phyloP scores from a whole-genome alignment of 2,888 invertebrate genomes.

The Eustalomyia histrio region DNA sequence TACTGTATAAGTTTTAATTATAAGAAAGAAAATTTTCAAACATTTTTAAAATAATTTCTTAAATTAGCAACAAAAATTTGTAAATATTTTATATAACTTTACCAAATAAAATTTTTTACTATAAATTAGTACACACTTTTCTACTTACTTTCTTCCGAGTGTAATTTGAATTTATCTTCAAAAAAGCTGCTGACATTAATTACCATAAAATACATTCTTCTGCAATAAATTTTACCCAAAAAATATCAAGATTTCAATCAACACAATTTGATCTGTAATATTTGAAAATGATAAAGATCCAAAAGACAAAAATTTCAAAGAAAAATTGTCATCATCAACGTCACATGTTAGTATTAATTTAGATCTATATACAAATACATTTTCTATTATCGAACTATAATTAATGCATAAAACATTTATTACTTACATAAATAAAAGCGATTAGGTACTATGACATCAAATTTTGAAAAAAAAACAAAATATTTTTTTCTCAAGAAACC shows the following conservation, averaged over 20 bases:
- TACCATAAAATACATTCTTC: conserved; percentile 24
- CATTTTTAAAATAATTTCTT: too few species aligned
- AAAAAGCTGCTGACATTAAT: conserved; percentile 52
- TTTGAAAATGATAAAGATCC: conserved; percentile 36
- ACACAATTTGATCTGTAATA: conserved; percentile 18
- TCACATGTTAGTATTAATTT: too few species aligned
- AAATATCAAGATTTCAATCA: conserved; percentile 41
- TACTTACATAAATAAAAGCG: neutral
- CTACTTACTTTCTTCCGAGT: too few species aligned
- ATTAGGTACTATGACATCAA: conserved; percentile 15
- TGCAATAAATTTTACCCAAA: neutral
- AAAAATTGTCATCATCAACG: conserved; percentile 9
- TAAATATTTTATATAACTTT: too few species aligned
- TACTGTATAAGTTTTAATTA: too few species aligned
- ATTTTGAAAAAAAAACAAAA: conserved; percentile 6
- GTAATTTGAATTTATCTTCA: conserved; percentile 52
- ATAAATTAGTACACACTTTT: too few species aligned
- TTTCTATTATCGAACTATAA: conserved; percentile 55
- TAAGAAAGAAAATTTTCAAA: too few species aligned
- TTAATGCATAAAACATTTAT: conserved; percentile 38
- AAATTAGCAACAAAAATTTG: too few species aligned
- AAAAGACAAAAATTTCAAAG: conserved; percentile 11
- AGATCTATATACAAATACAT: too few species aligned
- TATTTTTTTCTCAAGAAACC: conserved; percentile 38
- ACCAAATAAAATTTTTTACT: too few species aligned